phyloP scores from a whole-genome alignment of 2,797 vertebrate genomes.

The Orientallactaga sibirica region DNA sequence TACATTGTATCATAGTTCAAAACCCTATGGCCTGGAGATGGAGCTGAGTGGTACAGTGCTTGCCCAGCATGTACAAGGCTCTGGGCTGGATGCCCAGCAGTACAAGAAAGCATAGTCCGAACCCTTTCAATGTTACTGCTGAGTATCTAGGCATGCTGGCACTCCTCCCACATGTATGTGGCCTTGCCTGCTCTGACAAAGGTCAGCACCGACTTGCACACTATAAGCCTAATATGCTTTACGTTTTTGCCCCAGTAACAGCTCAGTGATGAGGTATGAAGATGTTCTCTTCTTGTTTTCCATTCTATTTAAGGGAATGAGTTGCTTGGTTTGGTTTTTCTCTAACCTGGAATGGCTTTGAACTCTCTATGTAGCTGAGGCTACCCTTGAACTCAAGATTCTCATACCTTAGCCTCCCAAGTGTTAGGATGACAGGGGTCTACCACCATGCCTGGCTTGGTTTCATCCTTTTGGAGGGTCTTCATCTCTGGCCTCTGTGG shows the following conservation, averaged over 20 bases:
- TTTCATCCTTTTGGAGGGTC: neutral
- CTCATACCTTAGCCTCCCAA: neutral
- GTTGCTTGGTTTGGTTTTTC: neutral
- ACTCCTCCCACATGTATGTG: rapidly evolving
- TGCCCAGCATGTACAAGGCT: neutral
- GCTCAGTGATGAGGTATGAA: neutral
- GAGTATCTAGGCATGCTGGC: no score
- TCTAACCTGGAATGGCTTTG: neutral
- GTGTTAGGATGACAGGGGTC: neutral
- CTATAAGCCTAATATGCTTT: neutral
- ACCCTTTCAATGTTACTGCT: no score
- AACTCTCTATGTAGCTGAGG: neutral
- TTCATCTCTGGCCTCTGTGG: neutral
- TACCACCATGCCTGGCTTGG: neutral
- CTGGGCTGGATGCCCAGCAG: neutral
- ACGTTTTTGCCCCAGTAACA: neutral
- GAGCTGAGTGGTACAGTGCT: neutral
- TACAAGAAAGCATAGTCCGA: neutral
- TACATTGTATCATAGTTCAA: neutral
- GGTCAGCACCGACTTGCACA: neutral
- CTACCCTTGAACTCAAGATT: neutral
- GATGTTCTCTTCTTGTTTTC: neutral
- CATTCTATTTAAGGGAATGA: neutral
- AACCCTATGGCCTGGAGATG: neutral
- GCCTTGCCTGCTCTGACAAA: neutral